Base-by-base conservation (phyloP, 2,113 vertebrate species). In the Melanocharis versteri region DNA sequence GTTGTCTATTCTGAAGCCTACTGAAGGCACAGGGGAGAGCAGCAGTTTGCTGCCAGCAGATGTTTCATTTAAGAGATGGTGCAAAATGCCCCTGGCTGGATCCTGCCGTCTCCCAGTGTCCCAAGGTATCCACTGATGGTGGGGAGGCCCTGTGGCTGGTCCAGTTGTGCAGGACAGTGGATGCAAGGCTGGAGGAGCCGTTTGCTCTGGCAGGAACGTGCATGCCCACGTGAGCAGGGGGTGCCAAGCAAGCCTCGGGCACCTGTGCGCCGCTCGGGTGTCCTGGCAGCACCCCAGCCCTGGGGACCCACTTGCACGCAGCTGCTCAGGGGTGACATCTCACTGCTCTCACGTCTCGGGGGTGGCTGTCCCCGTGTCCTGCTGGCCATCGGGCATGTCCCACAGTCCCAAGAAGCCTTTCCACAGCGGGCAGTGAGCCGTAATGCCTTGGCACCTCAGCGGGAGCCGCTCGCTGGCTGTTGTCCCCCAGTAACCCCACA, bases 401-500 rank as follows among this genome's bases (percentile, higher is more conserved):
- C 72, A 14, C 81, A n/a, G 64, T 40, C 68, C 58, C 70, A 37
- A 42, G n/a, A 37, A 70, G 73, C 62, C 9, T 44, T n/a, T 13
- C n/a, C 23, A 12, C 31, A 33, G 65, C 0, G 0, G 45, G 44
- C 16, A 14, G 54, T n/a, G 26, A 84, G 30, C 42, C 0, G 2
- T 26, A 27, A 31, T 3, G 8, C 45, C 0, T 2, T 33, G 51
- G 62, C 62, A 56, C 4, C 68, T 83, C 2, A 0, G 18, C 6
- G 23, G 72, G 50, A 79, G 47, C 30, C 0, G 3, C 42, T 58
- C 0, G 0, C 31, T 4, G 51, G 35, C 19, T 2, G 0, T 8
- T 12, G 2, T 15, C 57, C 24, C 19, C 6, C 2, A 0, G 15
- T 91, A 61, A 95, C 73, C 39, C 11, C 11, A 5, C 1, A 3